Evolutionary conservation across 2,113 vertebrate species (phyloP), one percentile per base, ranked within the genome.

Genomic region (Micronycteris hirsuta): DNA sequence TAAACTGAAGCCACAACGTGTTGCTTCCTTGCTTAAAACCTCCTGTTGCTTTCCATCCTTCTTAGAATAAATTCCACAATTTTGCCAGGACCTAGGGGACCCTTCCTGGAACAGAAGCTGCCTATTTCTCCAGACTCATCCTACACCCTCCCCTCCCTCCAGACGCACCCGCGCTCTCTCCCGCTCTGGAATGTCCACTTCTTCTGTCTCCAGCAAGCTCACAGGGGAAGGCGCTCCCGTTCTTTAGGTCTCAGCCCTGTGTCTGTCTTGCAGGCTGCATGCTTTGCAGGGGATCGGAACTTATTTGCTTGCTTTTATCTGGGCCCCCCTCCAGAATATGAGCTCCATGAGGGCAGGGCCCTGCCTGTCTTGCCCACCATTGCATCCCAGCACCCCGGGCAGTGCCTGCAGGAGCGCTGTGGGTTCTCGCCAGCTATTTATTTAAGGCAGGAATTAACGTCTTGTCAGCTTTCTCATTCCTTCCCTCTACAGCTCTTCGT

Each of bases 281-380:
- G 28, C 45, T 43, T 41, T 67, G 63, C 10, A 15, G 9, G 4
- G 5, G 20, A 5, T 2, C 7, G 0, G 2, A 5, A 26, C 36
- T 19, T 52, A 26, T 4, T 45, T 15, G 6, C 22, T 28, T 38
- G 24, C 78, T 86, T 36, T 41, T 15, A 20, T 26, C 56, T 78
- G 38, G 28, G n/a, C 43, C 26, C 17, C 63, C 33, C 16, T 28
- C 13, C 7, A 14, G 56, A n/a, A 49, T 58, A 36, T 1, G 68
- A 67, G 68, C 67, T 47, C 80, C 41, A 3, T 28, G 33, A 52
- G 24, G 47, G 33, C 36, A 86, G 74, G 12, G 19, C 65, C 36
- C 14, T 15, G 3, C 16, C 41, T 38, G 19, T 54, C 36, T 26
- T 24, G 14, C 0, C 89, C 65, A 15, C 17, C 41, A 0, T 0